A percentile compares a stretch with the other conserved stretches of the same genome.
These are phyloP conservation scores for Harpalus rubripes DNA, from an alignment of 2,888 invertebrate genomes.

Conservation along the genomic window DNA sequence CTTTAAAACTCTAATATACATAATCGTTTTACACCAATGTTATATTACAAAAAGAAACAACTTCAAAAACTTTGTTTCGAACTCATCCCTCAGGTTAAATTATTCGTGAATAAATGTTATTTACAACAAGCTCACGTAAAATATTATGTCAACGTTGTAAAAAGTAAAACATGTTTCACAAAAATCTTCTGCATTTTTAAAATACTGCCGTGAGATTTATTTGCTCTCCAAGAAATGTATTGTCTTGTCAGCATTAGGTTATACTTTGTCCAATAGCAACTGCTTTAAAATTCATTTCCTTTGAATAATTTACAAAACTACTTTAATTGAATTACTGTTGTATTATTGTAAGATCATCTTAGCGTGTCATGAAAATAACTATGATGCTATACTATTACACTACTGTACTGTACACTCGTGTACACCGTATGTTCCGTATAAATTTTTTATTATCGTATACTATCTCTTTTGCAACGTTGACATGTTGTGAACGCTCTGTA, in stretches of 20 bases:
- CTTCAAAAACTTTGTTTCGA: conserved; percentile 26
- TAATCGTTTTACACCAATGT: conserved; percentile 47
- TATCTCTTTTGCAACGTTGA: not conserved
- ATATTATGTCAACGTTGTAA: conserved; percentile 19
- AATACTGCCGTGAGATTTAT: not conserved
- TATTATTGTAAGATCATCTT: conserved; percentile 7
- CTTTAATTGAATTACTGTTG: not conserved
- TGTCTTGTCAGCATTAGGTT: not conserved
- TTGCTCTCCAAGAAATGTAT: conserved; percentile 1
- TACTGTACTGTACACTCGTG: too few relatives aligned
- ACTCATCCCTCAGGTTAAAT: conserved; percentile 9
- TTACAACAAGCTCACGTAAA: not conserved
- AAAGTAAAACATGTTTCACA: conserved; percentile 9
- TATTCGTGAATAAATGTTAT: conserved; percentile 26
- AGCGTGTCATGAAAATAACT: not conserved
- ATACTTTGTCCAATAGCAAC: not conserved
- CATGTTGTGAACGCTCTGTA: not conserved
- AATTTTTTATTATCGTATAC: not conserved
- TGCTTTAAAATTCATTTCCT: not conserved
- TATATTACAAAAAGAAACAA: conserved; percentile 38
- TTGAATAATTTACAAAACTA: not conserved
- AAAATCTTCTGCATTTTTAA: conserved; percentile 31
- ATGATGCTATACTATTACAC: not conserved
- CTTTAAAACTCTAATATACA: conserved; percentile 52
- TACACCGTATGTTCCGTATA: not conserved